Conservation (phyloP, 2,113 vertebrate species). For the Calcarius ornatus region DNA sequence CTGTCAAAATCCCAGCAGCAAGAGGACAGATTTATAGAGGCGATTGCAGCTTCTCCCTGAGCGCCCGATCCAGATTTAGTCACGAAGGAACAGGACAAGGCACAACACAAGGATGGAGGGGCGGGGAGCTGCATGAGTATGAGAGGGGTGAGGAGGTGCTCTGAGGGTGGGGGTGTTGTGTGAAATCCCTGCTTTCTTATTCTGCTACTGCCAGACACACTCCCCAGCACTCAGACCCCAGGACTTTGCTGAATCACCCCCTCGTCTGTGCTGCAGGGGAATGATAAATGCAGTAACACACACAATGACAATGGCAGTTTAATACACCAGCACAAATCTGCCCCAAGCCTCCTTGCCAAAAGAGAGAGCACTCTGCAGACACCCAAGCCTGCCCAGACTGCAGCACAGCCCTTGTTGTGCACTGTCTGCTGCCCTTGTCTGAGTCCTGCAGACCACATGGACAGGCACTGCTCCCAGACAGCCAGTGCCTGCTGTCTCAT, state of each 20-base stretch:
- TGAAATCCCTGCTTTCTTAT: not conserved
- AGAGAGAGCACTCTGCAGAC: not conserved
- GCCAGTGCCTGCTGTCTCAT: not conserved
- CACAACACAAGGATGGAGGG: accelerated
- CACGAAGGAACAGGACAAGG: not conserved
- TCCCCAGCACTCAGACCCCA: not conserved
- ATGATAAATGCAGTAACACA: not conserved
- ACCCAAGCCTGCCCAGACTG: not conserved
- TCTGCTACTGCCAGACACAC: not conserved
- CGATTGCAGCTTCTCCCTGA: not conserved
- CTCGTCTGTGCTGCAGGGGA: not conserved
- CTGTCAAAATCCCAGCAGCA: not conserved
- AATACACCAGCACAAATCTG: not conserved
- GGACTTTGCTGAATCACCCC: not conserved
- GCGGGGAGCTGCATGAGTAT: not conserved
- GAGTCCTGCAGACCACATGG: not conserved
- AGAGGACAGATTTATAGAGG: slow-evolving; percentile 28
- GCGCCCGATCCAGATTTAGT: not conserved
- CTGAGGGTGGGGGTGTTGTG: not conserved
- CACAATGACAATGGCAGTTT: not conserved
- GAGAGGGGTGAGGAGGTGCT: not conserved
- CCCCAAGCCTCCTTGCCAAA: not conserved
- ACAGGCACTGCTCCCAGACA: not conserved
- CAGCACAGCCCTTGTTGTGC: not conserved
- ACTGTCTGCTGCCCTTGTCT: slow-evolving; percentile 19